Evolutionary conservation across 2,888 invertebrate species (phyloP).

Genomic region (Drosophila neoperkinsi): DNA sequence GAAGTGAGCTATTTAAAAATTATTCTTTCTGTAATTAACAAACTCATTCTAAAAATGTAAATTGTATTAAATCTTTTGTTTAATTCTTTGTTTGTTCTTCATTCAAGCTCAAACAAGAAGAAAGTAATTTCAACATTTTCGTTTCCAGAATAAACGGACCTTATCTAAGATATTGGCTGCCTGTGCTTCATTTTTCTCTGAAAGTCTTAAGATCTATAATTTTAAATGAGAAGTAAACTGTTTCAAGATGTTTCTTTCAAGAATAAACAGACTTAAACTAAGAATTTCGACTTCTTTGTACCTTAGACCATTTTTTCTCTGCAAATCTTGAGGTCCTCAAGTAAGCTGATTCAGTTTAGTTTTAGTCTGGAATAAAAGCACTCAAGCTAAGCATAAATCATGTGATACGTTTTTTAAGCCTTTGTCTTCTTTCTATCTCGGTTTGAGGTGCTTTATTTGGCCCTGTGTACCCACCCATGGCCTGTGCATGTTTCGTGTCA

Average conservation of each 20-base stretch:
- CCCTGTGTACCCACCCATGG: conserved; percentile 6
- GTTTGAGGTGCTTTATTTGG: background rate
- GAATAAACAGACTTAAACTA: accelerated
- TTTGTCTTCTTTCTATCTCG: background rate
- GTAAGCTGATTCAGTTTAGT: background rate
- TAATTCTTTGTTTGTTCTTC: background rate
- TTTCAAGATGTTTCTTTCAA: background rate
- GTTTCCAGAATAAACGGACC: background rate
- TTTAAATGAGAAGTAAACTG: accelerated
- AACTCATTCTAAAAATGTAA: background rate
- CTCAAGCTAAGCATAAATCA: background rate
- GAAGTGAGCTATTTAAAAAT: background rate
- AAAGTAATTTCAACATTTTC: background rate
- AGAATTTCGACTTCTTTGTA: background rate
- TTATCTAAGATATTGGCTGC: no score
- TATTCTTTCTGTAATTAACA: accelerated
- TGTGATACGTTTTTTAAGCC: background rate
- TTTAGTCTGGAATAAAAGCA: background rate
- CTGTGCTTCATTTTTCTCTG: background rate
- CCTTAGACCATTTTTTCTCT: accelerated
- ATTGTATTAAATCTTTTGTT: background rate
- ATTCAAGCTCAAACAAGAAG: background rate
- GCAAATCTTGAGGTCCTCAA: background rate
- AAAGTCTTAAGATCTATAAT: accelerated
- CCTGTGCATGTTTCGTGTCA: conserved; percentile 49